Evolutionary conservation across 1,140 invertebrate species (phyloP), one percentile per base, ranked within the genome.

Genomic region (Ceratoteleas bidentatus): DNA sequence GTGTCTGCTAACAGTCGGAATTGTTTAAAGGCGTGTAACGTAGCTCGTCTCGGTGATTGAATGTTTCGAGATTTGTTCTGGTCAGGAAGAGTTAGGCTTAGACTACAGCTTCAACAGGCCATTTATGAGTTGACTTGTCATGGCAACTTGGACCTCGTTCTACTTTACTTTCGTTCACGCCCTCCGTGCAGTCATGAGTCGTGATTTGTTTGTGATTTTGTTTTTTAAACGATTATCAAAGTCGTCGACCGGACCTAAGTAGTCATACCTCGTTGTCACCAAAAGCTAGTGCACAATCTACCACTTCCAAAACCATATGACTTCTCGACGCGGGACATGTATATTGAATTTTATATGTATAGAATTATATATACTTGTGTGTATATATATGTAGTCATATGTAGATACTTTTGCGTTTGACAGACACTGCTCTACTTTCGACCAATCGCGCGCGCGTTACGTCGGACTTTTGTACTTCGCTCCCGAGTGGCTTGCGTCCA

Each of bases 281-380:
- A 83, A 83, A 83, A 83, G 13, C 69, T 84, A 70, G 75, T 78
- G 79, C 79, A 79, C 83, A 81, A 84, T 78, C 68, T 80, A 76
- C 13, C 56, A 70, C 74, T 84, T 84, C 69, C 78, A 81, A 60
- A 74, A 77, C 50, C 47, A 78, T 78, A 61, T 77, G 73, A 69
- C 47, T 81, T 74, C 45, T 61, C 15, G 45, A 76, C 47, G 52
- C 57, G 60, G 53, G 70, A 73, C n/a, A 73, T 83, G 74, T 83
- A 78, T 83, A 78, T 83, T 83, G 38, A 82, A 77, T 82, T 82
- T 77, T 82, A 74, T 82, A 74, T 77, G 58, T 74, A 83, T 78
- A 84, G 56, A 74, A 43, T 53, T 75, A 74, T 74, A 77, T 82
- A 68, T 65, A 74, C 64, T 60, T 66, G 68, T 82, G 69, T 81